Evolutionary conservation across 2,113 vertebrate genomes (phyloP), one percentile per base, ranked within the genome.

Genomic region (Gorsachius goisagi): DNA sequence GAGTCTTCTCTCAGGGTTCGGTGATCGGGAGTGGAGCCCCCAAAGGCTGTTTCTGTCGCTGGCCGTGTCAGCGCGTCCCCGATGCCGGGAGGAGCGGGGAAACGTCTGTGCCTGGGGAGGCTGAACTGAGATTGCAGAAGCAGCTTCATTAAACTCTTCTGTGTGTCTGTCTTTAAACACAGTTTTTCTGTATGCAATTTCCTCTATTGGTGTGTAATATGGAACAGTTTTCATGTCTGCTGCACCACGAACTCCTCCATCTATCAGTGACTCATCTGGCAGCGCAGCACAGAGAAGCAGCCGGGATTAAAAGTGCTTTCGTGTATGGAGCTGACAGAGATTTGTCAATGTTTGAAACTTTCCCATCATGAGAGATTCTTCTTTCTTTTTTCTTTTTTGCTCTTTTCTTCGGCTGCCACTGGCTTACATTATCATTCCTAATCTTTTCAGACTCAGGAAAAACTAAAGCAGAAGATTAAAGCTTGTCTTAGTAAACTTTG

Each of bases 201-300:
- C 90, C 74, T 88, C 23, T 82, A 58, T 66, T 90, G 45, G 60
- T 50, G 79, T 89, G 55, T 80, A 85, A 95, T 58, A 76, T 62
- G 62, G 74, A 92, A 55, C n/a, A 67, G 83, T 85, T 90, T 91
- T 76, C 24, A 11, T 82, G 84, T 93, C 78, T 93, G 56, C 72
- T 66, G 55, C 39, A 35, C 53, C 45, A 59, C 81, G 82, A 88
- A 89, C 89, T 95, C 92, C 73, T 95, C 78, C 85, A 52, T 93
- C 84, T 74, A 58, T 59, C 91, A 22, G 5, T 95, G 96, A 90
- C 83, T 95, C 91, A 89, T 88, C 86, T 85, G 94, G 85, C 73
- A 95, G 72, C 0, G 3, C 75, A 81, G 58, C 49, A 83, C 74
- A 85, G 81, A 78, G 84, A 15, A 68, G 23, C 26, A 95, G 80